Evolutionary conservation across 2,113 vertebrate genomes (phyloP).

Genomic region (Setophaga coronata): DNA sequence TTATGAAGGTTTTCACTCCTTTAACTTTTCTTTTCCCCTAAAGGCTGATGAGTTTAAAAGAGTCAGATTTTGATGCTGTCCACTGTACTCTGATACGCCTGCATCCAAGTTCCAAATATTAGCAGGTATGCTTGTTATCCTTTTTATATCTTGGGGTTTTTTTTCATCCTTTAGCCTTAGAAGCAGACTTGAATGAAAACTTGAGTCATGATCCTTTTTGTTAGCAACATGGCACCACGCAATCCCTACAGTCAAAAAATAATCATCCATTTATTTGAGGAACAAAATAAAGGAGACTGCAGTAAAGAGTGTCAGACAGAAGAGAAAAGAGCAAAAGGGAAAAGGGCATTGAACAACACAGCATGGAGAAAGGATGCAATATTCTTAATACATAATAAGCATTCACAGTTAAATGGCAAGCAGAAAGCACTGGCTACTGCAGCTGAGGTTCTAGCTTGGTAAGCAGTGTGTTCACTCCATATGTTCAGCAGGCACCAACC

Average conservation of each 20-base stretch:
- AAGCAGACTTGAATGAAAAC: not conserved
- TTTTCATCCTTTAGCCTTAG: not conserved
- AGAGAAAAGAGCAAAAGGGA: not conserved
- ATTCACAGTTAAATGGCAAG: not conserved
- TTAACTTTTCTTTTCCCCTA: not conserved
- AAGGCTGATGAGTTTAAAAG: not conserved
- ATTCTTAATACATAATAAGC: not conserved
- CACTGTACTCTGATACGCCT: not conserved
- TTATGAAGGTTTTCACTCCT: not conserved
- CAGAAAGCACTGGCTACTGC: slow-evolving; percentile 1
- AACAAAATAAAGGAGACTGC: not conserved
- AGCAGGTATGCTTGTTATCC: not conserved
- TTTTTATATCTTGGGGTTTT: accelerated
- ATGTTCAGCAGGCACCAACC: not conserved
- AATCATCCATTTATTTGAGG: not conserved
- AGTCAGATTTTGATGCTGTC: not conserved
- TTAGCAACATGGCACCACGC: not conserved
- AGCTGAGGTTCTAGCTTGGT: slow-evolving; percentile 36
- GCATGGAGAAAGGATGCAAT: not conserved
- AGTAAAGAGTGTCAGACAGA: not conserved
- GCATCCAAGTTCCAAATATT: not conserved
- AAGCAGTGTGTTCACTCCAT: not conserved
- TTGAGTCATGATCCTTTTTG: not conserved
- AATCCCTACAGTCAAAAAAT: not conserved
- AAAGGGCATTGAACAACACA: not conserved